Conservation (phyloP, 1,140 invertebrate species). For the Pseudomyrmex dendroicus region DNA sequence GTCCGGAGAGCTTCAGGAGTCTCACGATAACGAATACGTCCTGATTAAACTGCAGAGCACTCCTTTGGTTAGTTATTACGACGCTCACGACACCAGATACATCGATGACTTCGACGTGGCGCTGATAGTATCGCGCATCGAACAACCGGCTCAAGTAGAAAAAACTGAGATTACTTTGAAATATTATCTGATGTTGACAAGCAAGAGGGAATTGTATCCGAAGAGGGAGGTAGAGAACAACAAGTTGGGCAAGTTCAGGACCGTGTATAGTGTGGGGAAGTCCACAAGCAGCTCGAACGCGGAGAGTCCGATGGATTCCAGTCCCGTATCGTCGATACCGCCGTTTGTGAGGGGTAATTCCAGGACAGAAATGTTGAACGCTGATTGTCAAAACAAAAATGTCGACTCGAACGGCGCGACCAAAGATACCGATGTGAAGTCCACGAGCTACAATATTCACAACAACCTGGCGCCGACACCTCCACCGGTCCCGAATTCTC, state of each 20-base stretch:
- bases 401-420: not conserved
- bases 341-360: conserved; percentile 21
- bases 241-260: conserved; percentile 88
- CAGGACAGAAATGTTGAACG: conserved; percentile 52
- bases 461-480: conserved; percentile 78
- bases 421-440: conserved; percentile 30
- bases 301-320: conserved; percentile 77
- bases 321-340: conserved; percentile 67
- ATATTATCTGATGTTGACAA: conserved; percentile 91
- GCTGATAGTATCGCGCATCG: conserved; percentile 88
- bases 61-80: conserved; percentile 87
- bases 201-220: conserved; percentile 89
- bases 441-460: conserved; percentile 11
- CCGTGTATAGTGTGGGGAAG: conserved; percentile 85
- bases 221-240: conserved; percentile 88
- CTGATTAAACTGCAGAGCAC: conserved; percentile 87
- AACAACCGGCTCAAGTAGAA: conserved; percentile 80
- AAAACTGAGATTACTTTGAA: conserved; percentile 87
- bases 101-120: conserved; percentile 90
- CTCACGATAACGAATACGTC: conserved; percentile 86
- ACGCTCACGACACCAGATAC: conserved; percentile 87
- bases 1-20: conserved; percentile 84
- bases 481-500: conserved; percentile 82
- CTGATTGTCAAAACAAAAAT: conserved; percentile 9
- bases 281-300: conserved; percentile 73